phyloP scores from a whole-genome alignment of 2,113 vertebrate genomes.

The Hemiscyllium ocellatum region DNA sequence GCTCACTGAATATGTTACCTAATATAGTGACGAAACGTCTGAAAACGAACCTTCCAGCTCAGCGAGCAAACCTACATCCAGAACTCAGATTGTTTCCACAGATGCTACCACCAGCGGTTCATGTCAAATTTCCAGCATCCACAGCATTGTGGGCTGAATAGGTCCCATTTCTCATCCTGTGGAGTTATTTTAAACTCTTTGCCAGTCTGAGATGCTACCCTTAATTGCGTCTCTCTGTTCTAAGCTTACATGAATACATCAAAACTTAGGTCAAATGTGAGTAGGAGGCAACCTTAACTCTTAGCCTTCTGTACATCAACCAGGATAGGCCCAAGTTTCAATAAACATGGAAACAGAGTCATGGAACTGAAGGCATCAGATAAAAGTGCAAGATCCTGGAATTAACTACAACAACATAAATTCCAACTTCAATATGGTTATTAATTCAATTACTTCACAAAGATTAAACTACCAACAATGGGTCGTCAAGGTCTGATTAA shows the following conservation, averaged over 20 bases:
- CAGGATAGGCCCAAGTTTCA: neutral
- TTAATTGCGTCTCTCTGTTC: neutral
- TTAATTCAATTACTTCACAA: conserved; percentile 18
- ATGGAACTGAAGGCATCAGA: neutral
- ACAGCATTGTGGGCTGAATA: neutral
- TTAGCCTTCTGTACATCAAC: neutral
- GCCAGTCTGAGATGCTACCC: neutral
- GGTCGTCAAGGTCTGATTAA: conserved; percentile 11
- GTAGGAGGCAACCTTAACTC: neutral
- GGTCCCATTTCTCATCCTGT: neutral
- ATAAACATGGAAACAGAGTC: neutral
- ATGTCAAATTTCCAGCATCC: no score
- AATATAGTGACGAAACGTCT: no score
- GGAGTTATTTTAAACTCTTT: neutral
- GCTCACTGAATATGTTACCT: no score
- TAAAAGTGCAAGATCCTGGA: neutral
- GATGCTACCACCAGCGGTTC: no score
- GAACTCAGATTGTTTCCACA: no score
- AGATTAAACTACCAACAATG: conserved; percentile 1
- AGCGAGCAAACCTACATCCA: no score
- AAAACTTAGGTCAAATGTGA: neutral
- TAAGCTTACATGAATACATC: neutral
- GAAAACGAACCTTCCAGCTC: no score
- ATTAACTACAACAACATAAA: neutral
- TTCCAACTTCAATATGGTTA: neutral